Percentiles rank a stretch among this genome's conserved stretches.
Evolutionary conservation across 2,888 invertebrate genomes (phyloP).

Genomic region (Bedellia somnulentella): DNA sequence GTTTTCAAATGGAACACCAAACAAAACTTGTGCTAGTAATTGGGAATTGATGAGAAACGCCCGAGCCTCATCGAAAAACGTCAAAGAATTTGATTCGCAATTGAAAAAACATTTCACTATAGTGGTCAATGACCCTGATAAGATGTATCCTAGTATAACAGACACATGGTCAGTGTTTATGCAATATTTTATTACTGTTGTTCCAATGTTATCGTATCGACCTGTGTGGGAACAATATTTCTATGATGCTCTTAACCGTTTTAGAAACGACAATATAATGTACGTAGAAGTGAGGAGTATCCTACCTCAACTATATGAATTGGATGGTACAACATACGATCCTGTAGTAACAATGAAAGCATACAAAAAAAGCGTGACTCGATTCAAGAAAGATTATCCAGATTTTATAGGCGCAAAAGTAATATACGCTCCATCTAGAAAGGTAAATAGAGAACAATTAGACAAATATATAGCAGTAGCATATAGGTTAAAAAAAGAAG

Average conservation of each 20-base stretch:
- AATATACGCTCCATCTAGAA: conserved; percentile 67
- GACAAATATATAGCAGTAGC: conserved; percentile 39
- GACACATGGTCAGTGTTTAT: conserved; percentile 63
- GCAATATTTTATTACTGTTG: conserved; percentile 54
- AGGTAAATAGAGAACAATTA: conserved; percentile 30
- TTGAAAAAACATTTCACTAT: conserved; percentile 60
- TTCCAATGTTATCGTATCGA: conserved; percentile 59
- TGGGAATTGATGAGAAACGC: conserved; percentile 55
- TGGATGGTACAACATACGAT: conserved; percentile 62
- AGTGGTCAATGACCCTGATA: conserved; percentile 42
- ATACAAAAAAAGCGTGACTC: conserved; percentile 57
- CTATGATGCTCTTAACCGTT: conserved; percentile 63
- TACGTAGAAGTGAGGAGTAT: conserved; percentile 71
- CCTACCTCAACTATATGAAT: conserved; percentile 65
- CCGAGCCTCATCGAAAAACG: conserved; percentile 31
- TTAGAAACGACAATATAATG: conserved; percentile 68
- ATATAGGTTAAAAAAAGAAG: conserved; percentile 35
- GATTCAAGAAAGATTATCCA: conserved; percentile 61
- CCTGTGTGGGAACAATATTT: conserved; percentile 69
- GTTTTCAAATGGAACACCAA: conserved; percentile 26
- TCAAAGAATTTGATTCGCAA: conserved; percentile 45
- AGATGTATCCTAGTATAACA: conserved; percentile 49
- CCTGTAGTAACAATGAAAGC: conserved; percentile 59
- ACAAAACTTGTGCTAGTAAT: conserved; percentile 15
- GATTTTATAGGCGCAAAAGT: conserved; percentile 69